These are phyloP conservation scores for Girardia tigrina DNA, from an alignment of 2,888 invertebrate genomes.

Conservation along the genomic window DNA sequence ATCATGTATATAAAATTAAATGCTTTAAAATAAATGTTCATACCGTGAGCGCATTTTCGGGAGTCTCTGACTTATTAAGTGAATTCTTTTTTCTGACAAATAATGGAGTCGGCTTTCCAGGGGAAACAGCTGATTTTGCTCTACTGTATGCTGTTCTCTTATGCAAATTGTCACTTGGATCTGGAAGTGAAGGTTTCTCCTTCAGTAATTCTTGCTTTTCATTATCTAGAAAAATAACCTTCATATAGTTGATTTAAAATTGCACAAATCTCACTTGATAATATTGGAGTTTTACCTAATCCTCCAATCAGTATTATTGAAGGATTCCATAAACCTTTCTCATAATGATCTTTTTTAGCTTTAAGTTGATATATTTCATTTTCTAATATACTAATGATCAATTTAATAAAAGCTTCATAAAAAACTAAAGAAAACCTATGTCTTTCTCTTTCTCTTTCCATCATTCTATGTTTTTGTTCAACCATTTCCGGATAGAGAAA, in stretches of 20 bases:
- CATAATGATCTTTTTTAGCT: slow-evolving; percentile 43
- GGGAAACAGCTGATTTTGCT: slow-evolving; percentile 12
- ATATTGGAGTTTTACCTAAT: slow-evolving; percentile 44
- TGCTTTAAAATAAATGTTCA: not conserved
- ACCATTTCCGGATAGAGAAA: not conserved
- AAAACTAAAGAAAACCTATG: slow-evolving; percentile 25
- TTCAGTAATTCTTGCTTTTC: slow-evolving; percentile 9
- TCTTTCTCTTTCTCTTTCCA: slow-evolving; percentile 30
- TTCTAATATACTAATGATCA: slow-evolving; percentile 40
- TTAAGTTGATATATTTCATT: slow-evolving; percentile 43
- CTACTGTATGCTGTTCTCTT: not conserved
- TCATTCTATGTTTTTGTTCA: not conserved
- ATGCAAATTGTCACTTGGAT: not conserved
- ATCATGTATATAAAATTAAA: no score
- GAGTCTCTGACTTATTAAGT: not conserved
- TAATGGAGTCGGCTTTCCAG: not conserved
- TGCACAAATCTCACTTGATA: slow-evolving; percentile 40
- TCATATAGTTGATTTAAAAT: not conserved
- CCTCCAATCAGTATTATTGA: slow-evolving; percentile 47
- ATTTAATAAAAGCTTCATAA: not conserved
- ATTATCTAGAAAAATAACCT: not conserved
- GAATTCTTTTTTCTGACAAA: slow-evolving; percentile 11
- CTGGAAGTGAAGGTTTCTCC: not conserved
- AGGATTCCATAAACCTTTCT: slow-evolving; percentile 48
- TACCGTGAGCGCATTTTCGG: not conserved